Evolutionary conservation across 2,113 vertebrate species (phyloP).

Genomic region (Plestiodon gilberti): DNA sequence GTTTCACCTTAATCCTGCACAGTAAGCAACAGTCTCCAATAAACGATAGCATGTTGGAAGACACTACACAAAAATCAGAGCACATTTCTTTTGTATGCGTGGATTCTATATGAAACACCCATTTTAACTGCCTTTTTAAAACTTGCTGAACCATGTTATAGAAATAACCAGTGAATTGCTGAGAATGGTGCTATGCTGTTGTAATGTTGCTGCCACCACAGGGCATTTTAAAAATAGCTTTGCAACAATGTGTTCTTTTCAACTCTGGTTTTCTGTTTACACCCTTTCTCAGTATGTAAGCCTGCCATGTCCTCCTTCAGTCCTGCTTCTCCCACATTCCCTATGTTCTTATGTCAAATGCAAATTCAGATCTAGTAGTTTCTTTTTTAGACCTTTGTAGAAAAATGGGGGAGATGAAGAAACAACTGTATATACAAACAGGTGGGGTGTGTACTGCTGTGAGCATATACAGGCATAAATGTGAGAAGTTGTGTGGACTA

Average conservation of each 20-base stretch:
- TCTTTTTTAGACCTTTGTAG: neutral
- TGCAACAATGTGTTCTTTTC: neutral
- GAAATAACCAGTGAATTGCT: constrained; percentile 33
- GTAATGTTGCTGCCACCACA: constrained; percentile 23
- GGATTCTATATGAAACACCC: neutral
- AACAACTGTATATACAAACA: neutral
- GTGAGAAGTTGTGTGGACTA: neutral
- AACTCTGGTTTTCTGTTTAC: accelerated
- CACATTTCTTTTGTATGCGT: neutral
- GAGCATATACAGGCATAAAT: constrained; percentile 36
- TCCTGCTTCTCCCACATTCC: neutral
- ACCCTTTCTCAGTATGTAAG: neutral
- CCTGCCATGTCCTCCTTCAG: neutral
- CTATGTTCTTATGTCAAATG: neutral
- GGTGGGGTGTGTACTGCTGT: neutral
- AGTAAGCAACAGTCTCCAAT: constrained; percentile 7
- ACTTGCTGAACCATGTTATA: neutral
- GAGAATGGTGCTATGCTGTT: constrained; percentile 65
- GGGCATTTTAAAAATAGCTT: constrained; percentile 26
- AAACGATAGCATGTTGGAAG: neutral
- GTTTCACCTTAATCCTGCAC: constrained; percentile 62
- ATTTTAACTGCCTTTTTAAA: accelerated
- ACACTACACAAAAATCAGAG: neutral
- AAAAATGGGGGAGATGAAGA: neutral
- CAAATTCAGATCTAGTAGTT: neutral